Evolutionary conservation across 2,113 vertebrate species (phyloP).

Genomic region (Megalops atlanticus): DNA sequence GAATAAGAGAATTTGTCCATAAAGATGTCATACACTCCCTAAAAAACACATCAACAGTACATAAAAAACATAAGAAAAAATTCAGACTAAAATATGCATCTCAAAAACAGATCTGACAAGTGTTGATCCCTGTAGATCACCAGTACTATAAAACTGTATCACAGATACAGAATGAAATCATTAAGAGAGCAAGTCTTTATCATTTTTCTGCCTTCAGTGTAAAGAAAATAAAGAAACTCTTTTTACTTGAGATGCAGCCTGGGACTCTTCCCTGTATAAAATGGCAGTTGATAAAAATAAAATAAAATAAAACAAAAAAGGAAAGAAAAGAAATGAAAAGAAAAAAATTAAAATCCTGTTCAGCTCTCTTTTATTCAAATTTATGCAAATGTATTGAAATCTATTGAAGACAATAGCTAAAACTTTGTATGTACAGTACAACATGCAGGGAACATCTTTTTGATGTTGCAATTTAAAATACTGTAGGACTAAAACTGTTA

Average conservation of each 20-base stretch:
- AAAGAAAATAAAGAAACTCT: not conserved
- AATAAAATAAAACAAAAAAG: too few relatives aligned
- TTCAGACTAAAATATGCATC: not conserved
- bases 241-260: not conserved
- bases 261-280: not conserved
- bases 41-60: not conserved
- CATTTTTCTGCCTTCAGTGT: not conserved
- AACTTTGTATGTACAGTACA: not conserved
- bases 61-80: not conserved
- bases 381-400: not conserved
- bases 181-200: not conserved
- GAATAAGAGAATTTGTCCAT: too few relatives aligned
- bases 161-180: not conserved
- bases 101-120: not conserved
- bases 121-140: not conserved
- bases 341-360: too few relatives aligned
- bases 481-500: not conserved
- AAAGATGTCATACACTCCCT: too few relatives aligned
- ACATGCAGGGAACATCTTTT: not conserved
- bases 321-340: too few relatives aligned
- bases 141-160: not conserved
- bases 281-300: too few relatives aligned
- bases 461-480: not conserved
- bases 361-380: conserved; percentile 3
- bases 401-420: not conserved